Evolutionary conservation across 64 coral and sea anemone species (phyloP).

Genomic region (Stichodactyla helianthus): DNA sequence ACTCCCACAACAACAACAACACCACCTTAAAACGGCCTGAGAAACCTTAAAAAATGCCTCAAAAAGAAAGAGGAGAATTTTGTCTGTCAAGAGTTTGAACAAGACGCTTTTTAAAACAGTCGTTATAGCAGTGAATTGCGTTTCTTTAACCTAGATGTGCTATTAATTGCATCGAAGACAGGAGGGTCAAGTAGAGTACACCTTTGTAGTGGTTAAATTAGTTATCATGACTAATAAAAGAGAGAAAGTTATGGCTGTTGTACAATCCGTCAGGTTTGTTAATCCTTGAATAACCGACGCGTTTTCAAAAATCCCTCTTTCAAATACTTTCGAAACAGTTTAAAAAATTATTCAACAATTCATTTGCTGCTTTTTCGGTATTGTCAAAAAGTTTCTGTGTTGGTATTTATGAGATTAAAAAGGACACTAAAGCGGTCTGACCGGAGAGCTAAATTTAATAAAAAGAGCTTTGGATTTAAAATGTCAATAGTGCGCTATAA

Average conservation of each 20-base stretch:
- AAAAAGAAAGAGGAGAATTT: too few relatives aligned
- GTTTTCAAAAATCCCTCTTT: neutral
- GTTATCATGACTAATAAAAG: neutral
- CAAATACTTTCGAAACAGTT: neutral
- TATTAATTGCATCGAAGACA: neutral
- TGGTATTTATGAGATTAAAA: neutral
- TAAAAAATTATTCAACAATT: neutral
- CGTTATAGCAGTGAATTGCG: neutral
- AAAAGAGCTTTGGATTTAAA: neutral
- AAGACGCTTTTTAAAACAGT: neutral
- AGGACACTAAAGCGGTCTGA: neutral
- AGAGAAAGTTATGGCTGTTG: neutral
- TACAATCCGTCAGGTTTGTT: neutral
- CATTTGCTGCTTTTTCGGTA: neutral
- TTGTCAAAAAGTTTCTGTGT: neutral
- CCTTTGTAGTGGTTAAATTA: neutral
- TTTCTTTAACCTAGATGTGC: neutral
- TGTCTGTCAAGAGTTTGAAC: too few relatives aligned
- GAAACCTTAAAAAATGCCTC: too few relatives aligned
- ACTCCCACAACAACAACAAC: neutral
- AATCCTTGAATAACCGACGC: neutral
- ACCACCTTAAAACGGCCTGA: too few relatives aligned
- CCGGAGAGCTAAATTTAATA: neutral
- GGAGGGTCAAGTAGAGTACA: neutral
- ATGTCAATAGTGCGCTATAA: neutral